Evolutionary conservation across 2,113 vertebrate genomes (phyloP).

Genomic region (Myotis yumanensis): DNA sequence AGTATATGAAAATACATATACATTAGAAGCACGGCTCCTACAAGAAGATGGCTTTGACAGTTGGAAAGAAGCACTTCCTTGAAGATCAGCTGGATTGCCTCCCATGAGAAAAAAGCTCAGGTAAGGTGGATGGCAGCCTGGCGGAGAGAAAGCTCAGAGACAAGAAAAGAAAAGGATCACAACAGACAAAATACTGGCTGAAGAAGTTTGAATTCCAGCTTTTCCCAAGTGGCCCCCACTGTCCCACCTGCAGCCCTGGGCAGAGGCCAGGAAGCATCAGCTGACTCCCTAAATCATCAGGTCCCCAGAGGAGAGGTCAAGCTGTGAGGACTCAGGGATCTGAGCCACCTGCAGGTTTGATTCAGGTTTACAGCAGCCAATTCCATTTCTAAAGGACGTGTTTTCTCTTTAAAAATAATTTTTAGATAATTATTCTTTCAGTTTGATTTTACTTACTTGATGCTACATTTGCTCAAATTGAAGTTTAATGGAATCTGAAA

Average conservation of each 20-base stretch:
- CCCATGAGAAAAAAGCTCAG: background rate
- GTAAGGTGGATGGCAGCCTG: background rate
- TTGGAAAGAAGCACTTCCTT: background rate
- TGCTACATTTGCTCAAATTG: background rate
- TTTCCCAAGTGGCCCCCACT: background rate
- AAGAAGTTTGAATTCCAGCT: background rate
- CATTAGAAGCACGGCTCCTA: background rate
- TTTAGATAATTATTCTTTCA: background rate
- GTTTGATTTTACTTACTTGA: background rate
- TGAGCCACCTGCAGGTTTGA: background rate
- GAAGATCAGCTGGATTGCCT: background rate
- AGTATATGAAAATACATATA: background rate
- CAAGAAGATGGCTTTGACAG: background rate
- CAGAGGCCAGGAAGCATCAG: background rate
- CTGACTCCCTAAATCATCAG: background rate
- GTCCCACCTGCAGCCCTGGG: background rate
- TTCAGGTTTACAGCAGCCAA: background rate
- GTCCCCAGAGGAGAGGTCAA: background rate
- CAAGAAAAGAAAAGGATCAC: constrained; percentile 11
- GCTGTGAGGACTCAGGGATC: background rate
- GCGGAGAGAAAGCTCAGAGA: background rate
- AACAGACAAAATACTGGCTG: background rate
- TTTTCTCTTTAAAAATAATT: constrained; percentile 20
- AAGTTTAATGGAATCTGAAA: background rate
- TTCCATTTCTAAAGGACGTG: background rate